phyloP scores from a whole-genome alignment of 2,797 vertebrate species.

The Corythornis leucogaster region DNA sequence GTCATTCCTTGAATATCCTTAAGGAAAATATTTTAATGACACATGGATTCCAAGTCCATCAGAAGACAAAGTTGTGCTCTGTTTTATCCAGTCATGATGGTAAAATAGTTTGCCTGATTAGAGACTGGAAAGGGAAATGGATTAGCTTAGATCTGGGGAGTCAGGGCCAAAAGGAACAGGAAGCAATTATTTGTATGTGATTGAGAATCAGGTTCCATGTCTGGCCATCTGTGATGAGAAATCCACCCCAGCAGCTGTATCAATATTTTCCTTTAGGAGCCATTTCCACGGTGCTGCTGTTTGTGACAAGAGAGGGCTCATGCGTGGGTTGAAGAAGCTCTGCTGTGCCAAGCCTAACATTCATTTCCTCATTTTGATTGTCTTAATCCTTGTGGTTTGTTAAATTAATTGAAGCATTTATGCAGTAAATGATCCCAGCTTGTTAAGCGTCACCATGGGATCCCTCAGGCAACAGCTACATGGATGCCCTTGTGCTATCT shows the following conservation, averaged over 20 bases:
- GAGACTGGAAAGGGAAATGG: background rate
- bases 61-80: background rate
- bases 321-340: background rate
- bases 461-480: background rate
- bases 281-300: background rate
- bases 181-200: background rate
- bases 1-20: background rate
- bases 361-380: background rate
- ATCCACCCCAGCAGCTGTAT: background rate
- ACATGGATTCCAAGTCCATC: accelerated
- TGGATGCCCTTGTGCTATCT: background rate
- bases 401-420: constrained; percentile 11
- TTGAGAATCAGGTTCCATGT: background rate
- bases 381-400: constrained; percentile 43
- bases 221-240: background rate
- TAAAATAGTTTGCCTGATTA: background rate
- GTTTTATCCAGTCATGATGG: background rate
- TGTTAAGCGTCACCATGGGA: background rate
- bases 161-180: background rate
- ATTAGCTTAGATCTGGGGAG: background rate
- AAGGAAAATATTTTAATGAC: background rate
- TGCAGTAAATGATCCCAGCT: background rate
- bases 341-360: background rate
- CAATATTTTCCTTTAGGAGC: background rate
- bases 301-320: background rate